phyloP scores from a whole-genome alignment of 2,797 vertebrate species.

The Enteromius anoplus region DNA sequence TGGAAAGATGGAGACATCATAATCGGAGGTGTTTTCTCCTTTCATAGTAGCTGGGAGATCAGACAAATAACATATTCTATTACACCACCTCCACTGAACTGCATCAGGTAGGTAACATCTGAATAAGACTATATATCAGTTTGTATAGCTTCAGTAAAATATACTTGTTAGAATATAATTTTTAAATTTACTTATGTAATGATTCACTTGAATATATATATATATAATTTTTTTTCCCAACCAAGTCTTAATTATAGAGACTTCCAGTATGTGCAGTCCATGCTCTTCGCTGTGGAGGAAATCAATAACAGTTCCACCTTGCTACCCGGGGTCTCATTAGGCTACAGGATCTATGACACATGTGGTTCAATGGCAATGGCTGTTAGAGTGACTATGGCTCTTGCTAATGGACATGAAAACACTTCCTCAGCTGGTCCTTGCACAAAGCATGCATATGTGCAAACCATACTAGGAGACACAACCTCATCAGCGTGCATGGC shows the following conservation, averaged over 20 bases:
- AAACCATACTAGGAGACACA: conserved; percentile 66
- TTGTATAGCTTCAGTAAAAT: not conserved
- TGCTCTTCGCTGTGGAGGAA: conserved; percentile 76
- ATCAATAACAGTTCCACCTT: conserved; percentile 75
- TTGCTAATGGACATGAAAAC: conserved; percentile 57
- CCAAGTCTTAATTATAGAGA: conserved; percentile 74
- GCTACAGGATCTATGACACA: conserved; percentile 71
- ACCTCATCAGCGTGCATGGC: conserved; percentile 26
- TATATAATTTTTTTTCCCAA: conserved; percentile 13
- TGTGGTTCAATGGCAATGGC: conserved; percentile 70
- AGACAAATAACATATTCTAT: conserved; percentile 61
- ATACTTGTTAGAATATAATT: not conserved
- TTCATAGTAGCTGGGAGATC: conserved; percentile 73
- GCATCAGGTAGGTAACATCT: conserved; percentile 68
- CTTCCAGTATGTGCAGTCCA: conserved; percentile 72
- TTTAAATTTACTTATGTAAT: not conserved
- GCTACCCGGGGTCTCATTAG: conserved; percentile 70
- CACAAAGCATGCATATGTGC: conserved; percentile 61
- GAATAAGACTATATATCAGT: not conserved
- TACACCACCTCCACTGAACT: conserved; percentile 67
- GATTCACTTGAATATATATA: not conserved
- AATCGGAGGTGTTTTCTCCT: conserved; percentile 74
- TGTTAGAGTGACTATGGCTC: conserved; percentile 57
- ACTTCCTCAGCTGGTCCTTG: no score
- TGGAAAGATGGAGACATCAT: conserved; percentile 72